These are phyloP conservation scores for Pterophyllum scalare DNA, from an alignment of 2,113 vertebrate species.

Conservation along the genomic window DNA sequence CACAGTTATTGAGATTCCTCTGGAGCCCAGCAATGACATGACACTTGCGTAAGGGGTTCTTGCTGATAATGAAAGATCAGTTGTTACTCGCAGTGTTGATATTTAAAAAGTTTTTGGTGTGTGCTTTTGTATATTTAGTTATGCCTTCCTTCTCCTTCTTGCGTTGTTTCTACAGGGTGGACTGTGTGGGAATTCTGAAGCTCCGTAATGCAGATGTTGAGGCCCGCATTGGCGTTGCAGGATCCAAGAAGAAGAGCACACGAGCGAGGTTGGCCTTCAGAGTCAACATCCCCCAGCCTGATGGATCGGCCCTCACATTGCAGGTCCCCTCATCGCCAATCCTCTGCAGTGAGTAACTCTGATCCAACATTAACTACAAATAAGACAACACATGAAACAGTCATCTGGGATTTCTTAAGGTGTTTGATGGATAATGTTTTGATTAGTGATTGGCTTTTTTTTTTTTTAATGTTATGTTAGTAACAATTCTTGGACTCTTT, in stretches of 20 bases:
- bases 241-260: conserved; percentile 99
- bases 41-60: conserved; percentile 90
- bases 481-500: conserved; percentile 6
- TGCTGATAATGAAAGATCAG: neutral
- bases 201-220: conserved; percentile 98
- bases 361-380: neutral
- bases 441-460: neutral
- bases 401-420: neutral
- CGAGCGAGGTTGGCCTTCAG: conserved; percentile 95
- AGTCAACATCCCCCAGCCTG: conserved; percentile 91
- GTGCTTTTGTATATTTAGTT: neutral
- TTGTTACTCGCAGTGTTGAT: neutral
- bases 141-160: neutral
- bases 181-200: conserved; percentile 98
- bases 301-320: conserved; percentile 90
- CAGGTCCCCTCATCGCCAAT: conserved; percentile 95
- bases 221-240: conserved; percentile 95
- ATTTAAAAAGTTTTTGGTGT: neutral
- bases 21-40: conserved; percentile 95
- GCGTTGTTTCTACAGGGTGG: conserved; percentile 84
- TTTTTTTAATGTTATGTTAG: conserved; percentile 7
- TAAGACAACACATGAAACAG: neutral
- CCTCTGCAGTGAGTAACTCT: conserved; percentile 92
- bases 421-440: neutral
- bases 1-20: conserved; percentile 95